Conservation (phyloP, 1,140 invertebrate genomes). For the Penaeus vannamei region DNA sequence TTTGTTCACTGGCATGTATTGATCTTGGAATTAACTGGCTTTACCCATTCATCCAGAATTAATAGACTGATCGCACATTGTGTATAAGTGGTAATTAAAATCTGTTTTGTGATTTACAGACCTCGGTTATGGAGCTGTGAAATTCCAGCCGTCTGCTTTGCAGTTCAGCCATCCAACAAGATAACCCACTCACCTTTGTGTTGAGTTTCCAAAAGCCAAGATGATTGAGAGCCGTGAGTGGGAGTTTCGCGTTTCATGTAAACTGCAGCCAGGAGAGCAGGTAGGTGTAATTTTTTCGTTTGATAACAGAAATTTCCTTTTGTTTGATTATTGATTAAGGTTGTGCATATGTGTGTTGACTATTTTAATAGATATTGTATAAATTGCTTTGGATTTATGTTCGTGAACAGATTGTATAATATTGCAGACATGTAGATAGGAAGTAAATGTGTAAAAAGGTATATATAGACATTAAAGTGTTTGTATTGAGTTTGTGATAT, state of each 20-base stretch:
- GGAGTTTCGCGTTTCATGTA: conserved; percentile 72
- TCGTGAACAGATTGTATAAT: too few species aligned
- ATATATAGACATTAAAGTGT: too few species aligned
- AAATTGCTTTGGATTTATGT: too few species aligned
- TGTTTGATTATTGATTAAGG: not conserved
- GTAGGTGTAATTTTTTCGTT: conserved; percentile 54
- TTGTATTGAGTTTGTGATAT: too few species aligned
- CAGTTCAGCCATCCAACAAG: conserved; percentile 60
- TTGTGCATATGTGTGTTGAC: not conserved
- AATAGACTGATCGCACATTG: too few species aligned
- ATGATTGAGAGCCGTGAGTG: conserved; percentile 69
- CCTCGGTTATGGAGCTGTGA: not conserved
- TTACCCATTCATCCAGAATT: too few species aligned
- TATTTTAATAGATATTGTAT: not conserved
- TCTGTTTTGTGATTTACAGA: too few species aligned
- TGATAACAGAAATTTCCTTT: not conserved
- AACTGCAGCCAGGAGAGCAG: conserved; percentile 71
- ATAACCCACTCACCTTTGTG: conserved; percentile 27
- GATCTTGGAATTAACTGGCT: too few species aligned
- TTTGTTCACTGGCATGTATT: too few species aligned
- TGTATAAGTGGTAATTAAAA: too few species aligned
- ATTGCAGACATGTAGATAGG: too few species aligned
- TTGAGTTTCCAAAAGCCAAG: conserved; percentile 66
- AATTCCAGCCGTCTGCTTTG: not conserved
- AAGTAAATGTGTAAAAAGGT: too few species aligned